Evolutionary conservation across 2,113 vertebrate genomes (phyloP), one percentile per base, ranked within the genome.

Genomic region (Periophthalmus modestus): DNA sequence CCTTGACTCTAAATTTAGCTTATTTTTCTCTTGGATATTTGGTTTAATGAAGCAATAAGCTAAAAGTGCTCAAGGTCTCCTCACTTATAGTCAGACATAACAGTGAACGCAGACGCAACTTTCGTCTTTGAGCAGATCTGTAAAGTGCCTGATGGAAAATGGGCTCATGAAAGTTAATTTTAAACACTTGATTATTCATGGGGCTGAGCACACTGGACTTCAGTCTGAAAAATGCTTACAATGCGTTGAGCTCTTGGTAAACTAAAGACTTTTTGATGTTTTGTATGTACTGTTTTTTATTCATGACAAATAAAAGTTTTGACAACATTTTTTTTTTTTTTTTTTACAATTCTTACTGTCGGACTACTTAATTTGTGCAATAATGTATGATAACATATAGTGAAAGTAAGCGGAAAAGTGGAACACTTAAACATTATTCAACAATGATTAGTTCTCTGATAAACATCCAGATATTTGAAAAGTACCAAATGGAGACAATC

Each of bases 221-320:
- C 21, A 79, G 81, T 75, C 71, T 23, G 19, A 81, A 83, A 47
- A 59, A 58, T 36, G 85, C 79, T 88, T 88, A 76, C 47, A 67
- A 75, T 79, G 83, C 81, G 84, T 57, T 55, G 77, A 85, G 66
- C 71, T 69, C 88, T 90, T 85, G 72, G 85, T 82, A 77, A 85
- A 88, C 18, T 75, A 43, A 85, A 89, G 59, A 87, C 67, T 89
- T 92, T 89, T 88, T 87, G 90, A 87, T 81, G 84, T 93, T 94
- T 93, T 94, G 81, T 93, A 93, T 86, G 85, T 59, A 59, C 34
- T 55, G 39, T 86, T 87, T 92, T 94, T 92, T 93, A 93, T 92
- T 90, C 91, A 67, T 84, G 78, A 93, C 77, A 83, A 93, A 92
- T 94, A 93, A 93, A 94, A 87, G 68, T 61, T 80, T 84, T 69